Evolutionary conservation across 2,888 invertebrate species (phyloP), one percentile per base, ranked within the genome.

Genomic region (Diloba caeruleocephala): DNA sequence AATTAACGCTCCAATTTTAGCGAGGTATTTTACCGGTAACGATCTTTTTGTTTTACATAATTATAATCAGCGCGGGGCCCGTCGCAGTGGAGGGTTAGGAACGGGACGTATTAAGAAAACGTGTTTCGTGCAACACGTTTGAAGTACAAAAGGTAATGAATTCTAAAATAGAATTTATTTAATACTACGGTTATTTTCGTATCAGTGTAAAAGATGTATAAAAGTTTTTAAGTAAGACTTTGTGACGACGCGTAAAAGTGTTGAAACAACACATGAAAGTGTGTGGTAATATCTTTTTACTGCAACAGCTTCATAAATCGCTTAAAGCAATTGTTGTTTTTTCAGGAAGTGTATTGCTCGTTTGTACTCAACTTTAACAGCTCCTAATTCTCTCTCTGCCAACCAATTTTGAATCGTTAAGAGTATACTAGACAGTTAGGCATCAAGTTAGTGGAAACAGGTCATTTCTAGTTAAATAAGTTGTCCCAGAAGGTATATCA

Each of bases 21-120:
- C 75, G 72, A 61, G 70, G 72, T 70, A 72, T 78, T 77, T 82
- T 85, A 87, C 84, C 80, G 74, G 14, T 43, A 68, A 57, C 39
- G 42, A 50, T 34, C 44, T 52, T 45, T 42, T 42, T 19, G 79
- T 74, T 78, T 78, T 62, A 78, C 81, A 77, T 75, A 78, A 82
- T 87, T 84, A 81, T 87, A 87, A 88, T 88, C 85, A 82, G 76
- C 70, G 65, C 33, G 68, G 65, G 63, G 34, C 57, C 25, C 56
- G 60, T 68, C 61, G 71, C 75, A 63, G 74, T 67, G 68, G 76
- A 77, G 78, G 76, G 77, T 69, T 75, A 69, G 79, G 29, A 82
- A 79, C 77, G 77, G 77, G 78, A 81, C 77, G 69, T 84, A 87
- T 85, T 81, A 79, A 72, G 64, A 68, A 73, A 80, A 81, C 81